These are phyloP conservation scores for Ormia ochracea DNA, from an alignment of 2,888 invertebrate species.

Conservation along the genomic window DNA sequence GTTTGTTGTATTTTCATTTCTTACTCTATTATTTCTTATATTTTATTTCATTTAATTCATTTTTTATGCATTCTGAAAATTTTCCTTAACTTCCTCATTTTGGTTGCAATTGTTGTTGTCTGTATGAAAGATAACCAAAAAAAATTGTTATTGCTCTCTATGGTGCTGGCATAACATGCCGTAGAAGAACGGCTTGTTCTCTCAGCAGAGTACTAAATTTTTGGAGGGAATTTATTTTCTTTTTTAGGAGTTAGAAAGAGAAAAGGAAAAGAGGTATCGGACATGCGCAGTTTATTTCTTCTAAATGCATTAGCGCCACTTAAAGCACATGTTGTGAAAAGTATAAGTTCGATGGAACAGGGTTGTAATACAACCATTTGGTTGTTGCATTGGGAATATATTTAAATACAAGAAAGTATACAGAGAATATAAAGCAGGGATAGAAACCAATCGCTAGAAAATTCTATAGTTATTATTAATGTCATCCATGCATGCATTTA, in stretches of 20 bases:
- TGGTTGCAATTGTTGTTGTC: conserved; percentile 1
- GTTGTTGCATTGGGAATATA: not conserved
- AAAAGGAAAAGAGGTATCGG: not conserved
- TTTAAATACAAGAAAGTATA: too few relatives aligned
- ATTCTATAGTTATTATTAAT: too few relatives aligned
- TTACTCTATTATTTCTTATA: not conserved
- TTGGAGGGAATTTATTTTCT: not conserved
- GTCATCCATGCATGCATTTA: too few relatives aligned
- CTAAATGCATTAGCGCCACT: not conserved
- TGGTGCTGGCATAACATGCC: not conserved
- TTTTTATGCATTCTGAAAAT: not conserved
- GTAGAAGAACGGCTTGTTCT: not conserved
- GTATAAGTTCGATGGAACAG: not conserved
- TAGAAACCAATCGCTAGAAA: too few relatives aligned
- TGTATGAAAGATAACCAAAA: not conserved
- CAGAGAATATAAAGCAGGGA: too few relatives aligned
- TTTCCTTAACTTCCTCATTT: not conserved
- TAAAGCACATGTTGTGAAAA: not conserved
- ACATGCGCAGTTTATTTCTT: conserved; percentile 4
- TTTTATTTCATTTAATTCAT: not conserved
- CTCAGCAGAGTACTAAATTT: not conserved
- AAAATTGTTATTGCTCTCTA: conserved; percentile 7
- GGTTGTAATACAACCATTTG: not conserved
- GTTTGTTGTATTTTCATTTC: conserved; percentile 63
- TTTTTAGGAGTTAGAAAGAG: not conserved